Conservation (phyloP, 2,113 vertebrate genomes). For the Pelmatolapia mariae region DNA sequence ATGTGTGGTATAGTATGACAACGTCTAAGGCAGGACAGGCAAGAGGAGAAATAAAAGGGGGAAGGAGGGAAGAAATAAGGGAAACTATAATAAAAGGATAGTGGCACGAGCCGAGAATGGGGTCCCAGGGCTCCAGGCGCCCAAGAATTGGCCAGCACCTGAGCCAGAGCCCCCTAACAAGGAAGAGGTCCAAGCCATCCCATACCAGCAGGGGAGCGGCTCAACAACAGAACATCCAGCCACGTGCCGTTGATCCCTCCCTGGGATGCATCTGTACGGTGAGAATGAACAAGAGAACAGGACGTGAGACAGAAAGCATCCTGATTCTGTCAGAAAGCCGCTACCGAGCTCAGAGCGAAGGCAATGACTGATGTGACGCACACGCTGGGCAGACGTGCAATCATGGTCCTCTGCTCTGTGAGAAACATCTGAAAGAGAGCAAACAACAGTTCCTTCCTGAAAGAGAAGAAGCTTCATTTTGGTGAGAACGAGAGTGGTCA, state of each 20-base stretch:
- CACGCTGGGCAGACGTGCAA: background rate
- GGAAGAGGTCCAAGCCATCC: background rate
- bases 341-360: accelerated
- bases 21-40: accelerated
- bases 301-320: background rate
- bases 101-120: background rate
- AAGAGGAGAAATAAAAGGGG: background rate
- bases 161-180: background rate
- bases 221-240: background rate
- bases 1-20: background rate
- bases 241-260: background rate
- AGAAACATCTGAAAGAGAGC: background rate
- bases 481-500: background rate
- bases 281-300: background rate
- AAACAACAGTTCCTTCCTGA: background rate
- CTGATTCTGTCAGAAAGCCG: background rate
- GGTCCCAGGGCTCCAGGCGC: background rate
- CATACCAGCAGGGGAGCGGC: background rate
- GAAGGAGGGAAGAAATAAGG: background rate
- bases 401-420: background rate
- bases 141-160: background rate
- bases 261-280: background rate
- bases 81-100: background rate
- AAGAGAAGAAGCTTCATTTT: background rate
- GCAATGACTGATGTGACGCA: background rate